These are phyloP conservation scores for Sinocyclocheilus anophthalmus DNA, from an alignment of 2,113 vertebrate genomes.

Conservation along the genomic window DNA sequence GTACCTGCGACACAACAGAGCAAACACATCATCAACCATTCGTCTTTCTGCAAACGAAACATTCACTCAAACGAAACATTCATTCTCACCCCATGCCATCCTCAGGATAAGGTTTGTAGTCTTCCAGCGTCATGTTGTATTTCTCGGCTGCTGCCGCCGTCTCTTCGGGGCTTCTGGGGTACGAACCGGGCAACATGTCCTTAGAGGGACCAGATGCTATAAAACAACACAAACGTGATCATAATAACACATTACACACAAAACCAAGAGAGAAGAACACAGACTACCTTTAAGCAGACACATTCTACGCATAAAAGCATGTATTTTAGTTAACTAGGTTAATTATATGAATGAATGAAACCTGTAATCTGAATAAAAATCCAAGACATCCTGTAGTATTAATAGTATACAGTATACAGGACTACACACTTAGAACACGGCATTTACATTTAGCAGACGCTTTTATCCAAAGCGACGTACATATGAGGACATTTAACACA, in stretches of 20 bases:
- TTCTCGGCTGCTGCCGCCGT: conserved; percentile 90
- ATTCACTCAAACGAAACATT: too few relatives aligned
- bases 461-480: too few relatives aligned
- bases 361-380: too few relatives aligned
- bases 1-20: conserved; percentile 72
- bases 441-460: neutral
- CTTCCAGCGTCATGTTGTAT: conserved; percentile 87
- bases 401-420: neutral
- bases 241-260: neutral
- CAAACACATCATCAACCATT: neutral
- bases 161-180: conserved; percentile 84
- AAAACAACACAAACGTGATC: neutral
- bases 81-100: conserved; percentile 85
- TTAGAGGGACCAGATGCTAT: conserved; percentile 79
- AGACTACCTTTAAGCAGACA: too few relatives aligned
- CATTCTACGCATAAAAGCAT: too few relatives aligned
- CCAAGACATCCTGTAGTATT: too few relatives aligned
- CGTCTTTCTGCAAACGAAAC: neutral
- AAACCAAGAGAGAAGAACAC: too few relatives aligned
- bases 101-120: conserved; percentile 88
- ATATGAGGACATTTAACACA: neutral
- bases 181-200: conserved; percentile 78
- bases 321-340: too few relatives aligned
- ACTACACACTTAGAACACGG: too few relatives aligned
- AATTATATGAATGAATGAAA: too few relatives aligned